These are phyloP conservation scores for Drosophila neotestacea DNA, from an alignment of 2,888 invertebrate genomes.

Conservation along the genomic window DNA sequence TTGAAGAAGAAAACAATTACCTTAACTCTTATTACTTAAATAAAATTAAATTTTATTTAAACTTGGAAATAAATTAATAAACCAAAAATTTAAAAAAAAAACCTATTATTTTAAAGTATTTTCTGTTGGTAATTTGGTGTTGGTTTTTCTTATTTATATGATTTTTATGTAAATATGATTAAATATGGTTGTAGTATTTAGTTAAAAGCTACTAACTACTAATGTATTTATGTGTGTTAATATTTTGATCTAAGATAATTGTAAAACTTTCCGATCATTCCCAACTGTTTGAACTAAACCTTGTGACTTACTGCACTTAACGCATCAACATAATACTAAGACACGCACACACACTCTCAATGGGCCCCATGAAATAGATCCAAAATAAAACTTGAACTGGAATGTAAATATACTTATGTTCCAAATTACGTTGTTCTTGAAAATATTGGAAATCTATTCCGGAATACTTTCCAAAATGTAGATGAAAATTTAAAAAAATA, in stretches of 20 bases:
- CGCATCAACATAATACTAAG: conserved; percentile 18
- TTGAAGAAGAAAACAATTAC: conserved; percentile 31
- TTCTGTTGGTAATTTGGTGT: conserved; percentile 48
- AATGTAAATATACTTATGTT: neutral
- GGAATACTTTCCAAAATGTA: no score
- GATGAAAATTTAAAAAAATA: no score
- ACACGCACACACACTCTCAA: conserved; percentile 22
- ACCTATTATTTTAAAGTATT: conserved; percentile 17
- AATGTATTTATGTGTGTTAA: neutral
- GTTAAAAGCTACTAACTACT: neutral
- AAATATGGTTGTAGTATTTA: neutral
- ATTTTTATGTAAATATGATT: neutral
- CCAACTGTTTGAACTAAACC: neutral
- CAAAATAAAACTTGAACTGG: neutral
- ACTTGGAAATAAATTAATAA: conserved; percentile 58
- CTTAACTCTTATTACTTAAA: conserved; percentile 68
- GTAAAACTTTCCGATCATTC: neutral
- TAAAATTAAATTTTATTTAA: conserved; percentile 76
- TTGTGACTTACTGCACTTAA: conserved; percentile 29
- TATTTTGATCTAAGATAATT: neutral
- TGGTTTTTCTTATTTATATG: conserved; percentile 27
- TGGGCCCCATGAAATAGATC: conserved; percentile 10
- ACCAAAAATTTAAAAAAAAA: conserved; percentile 60
- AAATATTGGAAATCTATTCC: no score
- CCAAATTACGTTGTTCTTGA: no score